Conservation (phyloP, 2,797 vertebrate species). For the Spondyliosoma cantharus region DNA sequence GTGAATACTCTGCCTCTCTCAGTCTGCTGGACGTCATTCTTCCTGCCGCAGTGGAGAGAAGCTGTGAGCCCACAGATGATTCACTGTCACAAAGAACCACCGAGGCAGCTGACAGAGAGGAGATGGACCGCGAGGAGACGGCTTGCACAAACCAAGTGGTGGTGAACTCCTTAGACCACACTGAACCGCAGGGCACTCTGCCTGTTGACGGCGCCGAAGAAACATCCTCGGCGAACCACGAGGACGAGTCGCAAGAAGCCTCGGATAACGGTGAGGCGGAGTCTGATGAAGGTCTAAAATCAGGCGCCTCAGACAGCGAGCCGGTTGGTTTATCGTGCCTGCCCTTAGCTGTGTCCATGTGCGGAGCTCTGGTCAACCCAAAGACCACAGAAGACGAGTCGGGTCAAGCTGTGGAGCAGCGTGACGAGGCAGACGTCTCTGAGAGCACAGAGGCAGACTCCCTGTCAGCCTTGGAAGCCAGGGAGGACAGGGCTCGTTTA, state of each 20-base stretch:
- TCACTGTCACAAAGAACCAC: constrained; percentile 23
- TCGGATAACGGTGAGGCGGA: constrained; percentile 26
- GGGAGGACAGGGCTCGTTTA: constrained; percentile 11
- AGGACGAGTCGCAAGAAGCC: constrained; percentile 21
- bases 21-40: constrained; percentile 80
- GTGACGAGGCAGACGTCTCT: constrained; percentile 39
- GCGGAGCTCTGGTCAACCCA: constrained; percentile 79
- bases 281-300: neutral
- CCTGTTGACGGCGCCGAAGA: constrained; percentile 9
- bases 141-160: constrained; percentile 30
- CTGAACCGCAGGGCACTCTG: neutral
- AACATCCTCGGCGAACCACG: constrained; percentile 8
- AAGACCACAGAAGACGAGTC: constrained; percentile 60
- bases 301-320: constrained; percentile 57
- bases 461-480: constrained; percentile 27
- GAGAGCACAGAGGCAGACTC: constrained; percentile 66
- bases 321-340: constrained; percentile 81
- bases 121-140: constrained; percentile 25
- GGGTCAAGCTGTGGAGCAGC: constrained; percentile 50
- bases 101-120: constrained; percentile 54
- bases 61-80: constrained; percentile 58
- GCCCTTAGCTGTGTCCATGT: constrained; percentile 84
- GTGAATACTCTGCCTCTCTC: constrained; percentile 66
- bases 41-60: constrained; percentile 70
- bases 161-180: constrained; percentile 20